Percentiles rank a stretch among this genome's conserved stretches.
Conservation (phyloP, 2,797 vertebrate species). For the Sebastes cheni region DNA sequence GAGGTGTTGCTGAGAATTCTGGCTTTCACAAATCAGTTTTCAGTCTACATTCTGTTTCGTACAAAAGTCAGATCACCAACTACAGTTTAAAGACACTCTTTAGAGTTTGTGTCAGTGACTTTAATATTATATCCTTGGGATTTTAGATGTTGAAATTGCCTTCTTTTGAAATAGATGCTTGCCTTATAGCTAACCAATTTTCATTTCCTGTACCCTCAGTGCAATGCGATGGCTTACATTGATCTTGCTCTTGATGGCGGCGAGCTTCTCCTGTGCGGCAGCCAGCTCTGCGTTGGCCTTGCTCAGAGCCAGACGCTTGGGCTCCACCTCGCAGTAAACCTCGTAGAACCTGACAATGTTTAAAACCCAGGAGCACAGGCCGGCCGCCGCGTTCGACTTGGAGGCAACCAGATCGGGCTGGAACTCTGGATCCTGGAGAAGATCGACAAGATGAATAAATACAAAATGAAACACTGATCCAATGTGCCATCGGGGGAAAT, state of each 20-base stretch:
- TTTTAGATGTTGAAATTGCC: conserved; percentile 18
- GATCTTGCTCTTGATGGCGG: conserved; percentile 90
- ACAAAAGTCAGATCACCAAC: neutral
- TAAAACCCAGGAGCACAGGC: conserved; percentile 97
- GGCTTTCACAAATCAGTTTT: conserved; percentile 33
- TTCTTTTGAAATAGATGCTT: conserved; percentile 15
- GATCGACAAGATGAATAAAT: neutral
- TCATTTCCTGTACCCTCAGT: conserved; percentile 19
- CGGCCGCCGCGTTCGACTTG: conserved; percentile 90
- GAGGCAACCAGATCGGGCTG: conserved; percentile 88
- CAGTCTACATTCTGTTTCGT: conserved; percentile 9
- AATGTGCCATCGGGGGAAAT: neutral
- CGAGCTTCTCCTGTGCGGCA: conserved; percentile 91
- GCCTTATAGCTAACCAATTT: conserved; percentile 13
- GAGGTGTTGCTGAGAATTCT: conserved; percentile 5
- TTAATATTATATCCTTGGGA: conserved; percentile 27
- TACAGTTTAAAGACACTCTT: conserved; percentile 11
- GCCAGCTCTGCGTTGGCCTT: conserved; percentile 90
- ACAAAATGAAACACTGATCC: neutral
- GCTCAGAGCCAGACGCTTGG: conserved; percentile 90
- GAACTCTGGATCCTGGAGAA: conserved; percentile 86
- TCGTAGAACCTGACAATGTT: conserved; percentile 91
- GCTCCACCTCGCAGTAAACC: conserved; percentile 93
- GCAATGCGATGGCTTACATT: conserved; percentile 78
- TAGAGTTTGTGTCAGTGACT: neutral